Evolutionary conservation across 2,113 vertebrate species (phyloP).

Genomic region (Bagarius yarrelli): DNA sequence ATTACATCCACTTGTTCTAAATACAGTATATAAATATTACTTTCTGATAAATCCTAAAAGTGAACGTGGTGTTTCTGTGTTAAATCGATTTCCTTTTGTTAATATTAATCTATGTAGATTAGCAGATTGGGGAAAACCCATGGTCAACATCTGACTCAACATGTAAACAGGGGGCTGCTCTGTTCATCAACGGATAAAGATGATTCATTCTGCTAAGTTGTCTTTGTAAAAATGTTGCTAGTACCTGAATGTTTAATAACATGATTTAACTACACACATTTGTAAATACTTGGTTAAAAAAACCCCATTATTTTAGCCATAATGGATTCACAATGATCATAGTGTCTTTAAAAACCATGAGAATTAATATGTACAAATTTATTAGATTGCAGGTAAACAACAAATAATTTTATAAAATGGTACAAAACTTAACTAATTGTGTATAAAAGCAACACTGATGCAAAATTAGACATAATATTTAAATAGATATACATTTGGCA

Average conservation of each 20-base stretch:
- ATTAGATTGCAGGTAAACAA: constrained; percentile 64
- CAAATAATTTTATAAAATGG: constrained; percentile 50
- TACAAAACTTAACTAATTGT: constrained; percentile 53
- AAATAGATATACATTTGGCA: constrained; percentile 25
- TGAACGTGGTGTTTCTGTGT: no score
- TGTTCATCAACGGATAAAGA: not conserved
- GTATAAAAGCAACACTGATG: constrained; percentile 43
- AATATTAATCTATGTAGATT: constrained; percentile 21
- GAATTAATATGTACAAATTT: constrained; percentile 67
- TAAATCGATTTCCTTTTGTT: constrained; percentile 14
- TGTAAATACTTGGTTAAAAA: not conserved
- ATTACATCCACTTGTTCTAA: no score
- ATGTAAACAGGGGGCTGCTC: not conserved
- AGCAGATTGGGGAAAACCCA: constrained; percentile 17
- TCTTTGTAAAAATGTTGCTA: not conserved
- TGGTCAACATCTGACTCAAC: constrained; percentile 29
- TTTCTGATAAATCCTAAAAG: no score
- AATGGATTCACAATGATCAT: not conserved
- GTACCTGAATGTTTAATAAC: not conserved
- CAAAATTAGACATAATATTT: constrained; percentile 15
- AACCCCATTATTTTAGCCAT: constrained; percentile 16
- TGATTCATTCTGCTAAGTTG: constrained; percentile 20
- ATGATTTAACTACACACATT: not conserved
- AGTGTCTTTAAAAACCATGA: not conserved
- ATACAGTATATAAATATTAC: no score